Evolutionary conservation across 2,113 vertebrate species (phyloP), one percentile per base, ranked within the genome.

Genomic region (Lipophrys pholis): DNA sequence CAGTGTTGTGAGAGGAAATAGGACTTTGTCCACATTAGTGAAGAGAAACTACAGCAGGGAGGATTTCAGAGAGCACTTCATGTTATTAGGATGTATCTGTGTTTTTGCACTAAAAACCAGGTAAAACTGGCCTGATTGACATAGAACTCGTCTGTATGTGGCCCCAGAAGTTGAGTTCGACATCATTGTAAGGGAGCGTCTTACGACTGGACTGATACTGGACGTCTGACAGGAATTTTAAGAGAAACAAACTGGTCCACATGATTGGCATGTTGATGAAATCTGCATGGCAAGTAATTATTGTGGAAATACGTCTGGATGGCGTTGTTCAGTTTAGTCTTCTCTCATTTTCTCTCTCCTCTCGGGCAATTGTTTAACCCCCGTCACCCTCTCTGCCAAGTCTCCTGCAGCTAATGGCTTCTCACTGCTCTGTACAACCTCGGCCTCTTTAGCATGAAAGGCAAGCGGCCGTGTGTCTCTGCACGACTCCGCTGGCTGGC

Each of bases 221-320:
- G 21, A 61, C 55, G 73, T 79, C 73, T 80, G 62, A 87, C 78
- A 57, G 52, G 59, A 80, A 53, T 73, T 77, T 61, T 54, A 70
- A 70, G 83, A 78, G 62, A 54, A 73, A 55, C 14, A 50, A 50
- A 73, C 50, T 3, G 12, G 41, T 42, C 56, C 63, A 8, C 51
- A 53, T 84, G 86, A 85, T 84, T 81, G 78, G 56, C 83, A 69
- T 79, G 72, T 70, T 58, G 64, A 83, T 82, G 16, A 78, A 85
- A 84, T 87, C 73, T 71, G 72, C 65, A 73, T 70, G 75, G 71
- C 80, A 79, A 82, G 74, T 81, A 82, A 87, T 89, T 85, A 89
- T 76, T 40, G 53, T 59, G 64, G 52, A 56, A 69, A 78, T 52
- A 70, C 6, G 35, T 69, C 65, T 76, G 57, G 72, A 30, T 5